phyloP scores from a whole-genome alignment of 2,797 vertebrate species.

The Liparis tanakae region DNA sequence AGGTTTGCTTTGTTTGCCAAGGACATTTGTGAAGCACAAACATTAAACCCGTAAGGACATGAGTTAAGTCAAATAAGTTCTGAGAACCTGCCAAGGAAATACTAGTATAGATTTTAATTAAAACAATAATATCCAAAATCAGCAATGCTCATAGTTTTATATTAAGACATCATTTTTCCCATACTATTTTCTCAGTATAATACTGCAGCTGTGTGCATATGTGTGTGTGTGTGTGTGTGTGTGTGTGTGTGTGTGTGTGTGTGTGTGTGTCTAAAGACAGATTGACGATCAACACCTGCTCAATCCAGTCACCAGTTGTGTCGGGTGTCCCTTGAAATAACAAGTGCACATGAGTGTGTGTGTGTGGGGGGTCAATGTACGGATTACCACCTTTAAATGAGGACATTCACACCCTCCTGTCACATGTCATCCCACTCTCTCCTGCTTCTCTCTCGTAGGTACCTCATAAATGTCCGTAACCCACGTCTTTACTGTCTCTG shows the following conservation, averaged over 20 bases:
- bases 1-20: neutral
- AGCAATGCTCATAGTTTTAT: neutral
- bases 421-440: conserved; percentile 34
- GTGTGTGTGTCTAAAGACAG: neutral
- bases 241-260: neutral
- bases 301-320: conserved; percentile 32
- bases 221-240: conserved; percentile 7
- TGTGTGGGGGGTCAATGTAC: neutral
- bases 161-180: neutral
- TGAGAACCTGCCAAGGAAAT: neutral
- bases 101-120: neutral
- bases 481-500: conserved; percentile 14
- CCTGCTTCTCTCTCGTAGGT: conserved; percentile 28
- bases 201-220: neutral
- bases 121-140: neutral
- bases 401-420: conserved; percentile 52
- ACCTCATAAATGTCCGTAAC: conserved; percentile 14
- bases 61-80: neutral
- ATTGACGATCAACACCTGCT: conserved; percentile 46
- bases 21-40: neutral
- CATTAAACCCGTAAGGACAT: neutral
- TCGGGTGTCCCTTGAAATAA: conserved; percentile 31
- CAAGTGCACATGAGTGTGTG: conserved; percentile 36
- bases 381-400: conserved; percentile 65
- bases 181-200: neutral